phyloP scores from a whole-genome alignment of 2,888 invertebrate species.

The Sepiola atlantica region DNA sequence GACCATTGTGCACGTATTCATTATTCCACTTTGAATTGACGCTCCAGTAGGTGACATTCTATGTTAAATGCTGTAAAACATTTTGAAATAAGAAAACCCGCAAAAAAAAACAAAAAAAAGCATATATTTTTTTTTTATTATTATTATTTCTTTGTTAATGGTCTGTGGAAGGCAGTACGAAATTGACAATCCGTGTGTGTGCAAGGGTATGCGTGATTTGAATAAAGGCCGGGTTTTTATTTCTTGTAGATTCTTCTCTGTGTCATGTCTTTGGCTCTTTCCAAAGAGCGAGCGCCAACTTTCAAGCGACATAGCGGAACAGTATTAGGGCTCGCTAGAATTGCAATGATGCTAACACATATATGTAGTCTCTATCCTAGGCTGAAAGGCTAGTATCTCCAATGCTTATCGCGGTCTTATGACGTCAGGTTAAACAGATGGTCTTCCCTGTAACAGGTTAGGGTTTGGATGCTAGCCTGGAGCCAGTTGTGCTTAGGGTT shows the following conservation, averaged over 20 bases:
- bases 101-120: no score
- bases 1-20: background rate
- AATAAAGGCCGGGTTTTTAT: background rate
- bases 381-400: no score
- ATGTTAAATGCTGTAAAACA: background rate
- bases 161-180: background rate
- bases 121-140: background rate
- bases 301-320: background rate
- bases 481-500: no score
- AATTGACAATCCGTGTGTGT: slow-evolving; percentile 19
- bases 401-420: no score
- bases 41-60: background rate
- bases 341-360: background rate
- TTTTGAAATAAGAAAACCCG: background rate
- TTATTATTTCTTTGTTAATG: background rate
- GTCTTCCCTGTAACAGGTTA: no score
- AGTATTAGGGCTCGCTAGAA: background rate
- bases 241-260: background rate
- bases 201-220: background rate
- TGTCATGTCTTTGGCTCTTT: background rate
- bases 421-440: no score
- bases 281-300: background rate
- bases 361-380: no score
- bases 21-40: slow-evolving; percentile 10
- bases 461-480: no score